Evolutionary conservation across 2,113 vertebrate genomes (phyloP).

Genomic region (Brachyhypopomus occidentalis): DNA sequence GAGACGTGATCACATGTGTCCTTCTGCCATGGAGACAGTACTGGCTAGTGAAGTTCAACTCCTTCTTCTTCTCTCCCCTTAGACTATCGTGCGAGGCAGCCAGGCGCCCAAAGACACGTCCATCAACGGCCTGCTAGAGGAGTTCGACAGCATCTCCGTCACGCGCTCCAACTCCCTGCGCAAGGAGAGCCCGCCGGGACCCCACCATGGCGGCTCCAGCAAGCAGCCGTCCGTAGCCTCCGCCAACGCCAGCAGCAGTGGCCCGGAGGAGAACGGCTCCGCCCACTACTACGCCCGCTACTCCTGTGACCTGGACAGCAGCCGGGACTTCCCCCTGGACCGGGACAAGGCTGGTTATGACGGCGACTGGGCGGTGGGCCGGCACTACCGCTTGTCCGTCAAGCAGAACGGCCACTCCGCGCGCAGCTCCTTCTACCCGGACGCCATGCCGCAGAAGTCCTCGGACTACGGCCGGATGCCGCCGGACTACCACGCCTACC

Average conservation of each 20-base stretch:
- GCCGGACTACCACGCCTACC: constrained; percentile 84
- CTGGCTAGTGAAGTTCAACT: neutral
- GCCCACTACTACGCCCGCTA: constrained; percentile 87
- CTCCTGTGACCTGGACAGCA: constrained; percentile 88
- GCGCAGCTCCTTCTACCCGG: constrained; percentile 84
- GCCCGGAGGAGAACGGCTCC: constrained; percentile 89
- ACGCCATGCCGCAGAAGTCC: constrained; percentile 83
- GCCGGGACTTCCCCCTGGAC: constrained; percentile 79
- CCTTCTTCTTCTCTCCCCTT: constrained; percentile 53
- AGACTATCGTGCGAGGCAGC: constrained; percentile 97
- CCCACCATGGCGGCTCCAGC: constrained; percentile 76
- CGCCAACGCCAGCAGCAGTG: constrained; percentile 46
- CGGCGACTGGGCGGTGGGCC: constrained; percentile 78
- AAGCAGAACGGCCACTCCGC: constrained; percentile 88
- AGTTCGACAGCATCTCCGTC: constrained; percentile 97
- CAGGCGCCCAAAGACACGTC: constrained; percentile 89
- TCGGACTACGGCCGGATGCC: constrained; percentile 82
- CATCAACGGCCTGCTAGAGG: constrained; percentile 95
- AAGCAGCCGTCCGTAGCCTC: constrained; percentile 71
- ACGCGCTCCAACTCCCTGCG: constrained; percentile 96
- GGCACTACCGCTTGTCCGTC: constrained; percentile 76
- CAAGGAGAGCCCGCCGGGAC: constrained; percentile 92
- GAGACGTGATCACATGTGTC: neutral
- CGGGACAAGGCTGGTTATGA: constrained; percentile 75
- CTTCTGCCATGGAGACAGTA: constrained; percentile 45